A percentile compares a stretch with the other conserved stretches of the same genome.
phyloP scores from a whole-genome alignment of 2,113 vertebrate species.

The Egretta garzetta region DNA sequence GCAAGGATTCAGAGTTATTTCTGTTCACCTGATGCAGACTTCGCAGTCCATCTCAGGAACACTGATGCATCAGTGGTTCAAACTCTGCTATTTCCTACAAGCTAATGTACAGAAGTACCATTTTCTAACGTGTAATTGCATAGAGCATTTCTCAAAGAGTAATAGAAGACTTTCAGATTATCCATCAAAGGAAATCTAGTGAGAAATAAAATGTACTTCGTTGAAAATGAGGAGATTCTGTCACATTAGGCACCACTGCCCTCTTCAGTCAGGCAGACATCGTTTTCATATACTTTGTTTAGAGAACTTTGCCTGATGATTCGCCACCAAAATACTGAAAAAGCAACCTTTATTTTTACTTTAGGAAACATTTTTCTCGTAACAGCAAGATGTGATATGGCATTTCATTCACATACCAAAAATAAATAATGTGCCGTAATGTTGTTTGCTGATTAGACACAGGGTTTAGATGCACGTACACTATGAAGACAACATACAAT shows the following conservation, averaged over 20 bases:
- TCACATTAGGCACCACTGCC: conserved; percentile 65
- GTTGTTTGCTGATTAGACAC: background rate
- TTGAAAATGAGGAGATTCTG: background rate
- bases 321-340: background rate
- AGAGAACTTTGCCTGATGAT: background rate
- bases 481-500: background rate
- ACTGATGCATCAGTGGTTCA: conserved; percentile 35
- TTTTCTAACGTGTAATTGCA: conserved; percentile 71
- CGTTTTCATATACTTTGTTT: background rate
- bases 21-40: conserved; percentile 23
- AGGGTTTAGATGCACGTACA: background rate
- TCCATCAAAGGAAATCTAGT: conserved; percentile 63
- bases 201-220: conserved; percentile 36
- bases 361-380: background rate
- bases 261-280: conserved; percentile 60
- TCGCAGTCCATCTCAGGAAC: conserved; percentile 59
- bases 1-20: conserved; percentile 52
- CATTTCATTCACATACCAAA: background rate
- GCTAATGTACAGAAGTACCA: conserved; percentile 57
- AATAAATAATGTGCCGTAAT: background rate
- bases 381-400: background rate
- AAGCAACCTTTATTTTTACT: background rate
- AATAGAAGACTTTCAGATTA: conserved; percentile 63
- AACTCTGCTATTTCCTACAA: conserved; percentile 53
- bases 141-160: conserved; percentile 64